phyloP scores from a whole-genome alignment of 2,113 vertebrate genomes.

The Astatotilapia flaviijosephi region DNA sequence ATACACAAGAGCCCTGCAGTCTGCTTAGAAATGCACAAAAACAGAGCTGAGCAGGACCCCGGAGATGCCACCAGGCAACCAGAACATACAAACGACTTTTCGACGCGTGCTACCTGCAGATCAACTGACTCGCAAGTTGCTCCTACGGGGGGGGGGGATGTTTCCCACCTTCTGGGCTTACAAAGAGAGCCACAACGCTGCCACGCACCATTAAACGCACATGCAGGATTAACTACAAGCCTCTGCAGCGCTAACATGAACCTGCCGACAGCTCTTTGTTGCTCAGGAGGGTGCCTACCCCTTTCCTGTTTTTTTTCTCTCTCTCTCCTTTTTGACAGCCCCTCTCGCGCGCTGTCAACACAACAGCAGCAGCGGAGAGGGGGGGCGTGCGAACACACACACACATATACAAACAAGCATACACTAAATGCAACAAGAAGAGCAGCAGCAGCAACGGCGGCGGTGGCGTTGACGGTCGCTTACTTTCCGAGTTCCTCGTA shows the following conservation, averaged over 20 bases:
- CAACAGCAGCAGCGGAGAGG: conserved; percentile 10
- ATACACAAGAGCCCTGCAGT: neutral
- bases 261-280: neutral
- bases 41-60: neutral
- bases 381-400: neutral
- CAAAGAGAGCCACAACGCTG: neutral
- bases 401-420: neutral
- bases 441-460: neutral
- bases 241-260: neutral
- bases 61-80: conserved; percentile 4
- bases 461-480: conserved; percentile 41
- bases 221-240: neutral
- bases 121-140: conserved; percentile 16
- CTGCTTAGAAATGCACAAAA: conserved; percentile 15
- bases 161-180: neutral
- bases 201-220: neutral
- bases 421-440: conserved; percentile 31
- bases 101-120: conserved; percentile 7
- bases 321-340: neutral
- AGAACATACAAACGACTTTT: neutral
- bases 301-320: neutral
- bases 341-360: conserved; percentile 44
- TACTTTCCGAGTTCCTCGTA: conserved; percentile 98
- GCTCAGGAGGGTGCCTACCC: neutral
- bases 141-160: neutral